Conservation (phyloP, 2,888 invertebrate species). For the Sericinus montela region DNA sequence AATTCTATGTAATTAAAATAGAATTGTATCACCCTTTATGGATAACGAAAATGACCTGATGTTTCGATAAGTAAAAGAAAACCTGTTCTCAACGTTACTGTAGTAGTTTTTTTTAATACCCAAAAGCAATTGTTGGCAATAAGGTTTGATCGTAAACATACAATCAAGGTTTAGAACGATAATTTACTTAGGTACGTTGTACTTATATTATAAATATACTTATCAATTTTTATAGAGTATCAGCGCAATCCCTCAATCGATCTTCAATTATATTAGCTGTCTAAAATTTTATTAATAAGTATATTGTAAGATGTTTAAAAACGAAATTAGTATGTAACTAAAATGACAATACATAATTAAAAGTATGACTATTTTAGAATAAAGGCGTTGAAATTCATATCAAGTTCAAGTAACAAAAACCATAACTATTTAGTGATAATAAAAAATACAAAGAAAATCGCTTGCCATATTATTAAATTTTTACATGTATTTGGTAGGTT, state of each 20-base stretch:
- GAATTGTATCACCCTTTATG: no score
- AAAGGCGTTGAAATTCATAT: conserved; percentile 28
- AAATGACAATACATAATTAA: conserved; percentile 64
- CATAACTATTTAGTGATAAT: no score
- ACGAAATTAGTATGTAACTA: conserved; percentile 48
- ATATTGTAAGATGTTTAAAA: conserved; percentile 20
- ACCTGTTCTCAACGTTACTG: no score
- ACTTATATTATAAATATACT: conserved; percentile 17
- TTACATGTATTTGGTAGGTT: no score
- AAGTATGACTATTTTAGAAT: conserved; percentile 30
- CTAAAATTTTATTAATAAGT: conserved; percentile 13
- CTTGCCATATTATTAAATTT: no score
- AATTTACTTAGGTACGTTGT: conserved; percentile 14
- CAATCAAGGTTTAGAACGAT: neutral
- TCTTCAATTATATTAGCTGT: neutral
- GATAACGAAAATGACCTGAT: no score
- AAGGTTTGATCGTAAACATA: neutral
- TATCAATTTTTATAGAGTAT: conserved; percentile 1
- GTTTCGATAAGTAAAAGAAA: no score
- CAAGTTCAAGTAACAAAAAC: conserved; percentile 19
- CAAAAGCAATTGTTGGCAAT: no score
- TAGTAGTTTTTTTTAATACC: no score
- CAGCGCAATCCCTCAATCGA: conserved; percentile 7
- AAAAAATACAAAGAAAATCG: no score
- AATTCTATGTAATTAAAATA: no score